These are phyloP conservation scores for Melierax canorus DNA, from an alignment of 2,113 vertebrate species.

Conservation along the genomic window DNA sequence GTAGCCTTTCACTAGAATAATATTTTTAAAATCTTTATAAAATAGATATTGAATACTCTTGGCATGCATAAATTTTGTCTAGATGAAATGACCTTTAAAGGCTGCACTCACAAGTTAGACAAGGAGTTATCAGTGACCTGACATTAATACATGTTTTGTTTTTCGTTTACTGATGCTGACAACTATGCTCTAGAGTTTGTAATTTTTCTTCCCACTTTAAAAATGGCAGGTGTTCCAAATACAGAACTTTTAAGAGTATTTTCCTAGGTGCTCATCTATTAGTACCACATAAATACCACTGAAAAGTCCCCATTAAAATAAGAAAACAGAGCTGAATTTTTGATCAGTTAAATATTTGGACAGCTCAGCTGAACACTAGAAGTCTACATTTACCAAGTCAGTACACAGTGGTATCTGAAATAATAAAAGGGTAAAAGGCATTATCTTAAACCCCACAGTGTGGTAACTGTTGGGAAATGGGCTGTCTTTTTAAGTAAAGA, in stretches of 20 bases:
- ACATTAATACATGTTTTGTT: neutral
- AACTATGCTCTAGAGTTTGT: neutral
- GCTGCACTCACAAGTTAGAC: neutral
- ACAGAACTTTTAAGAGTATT: neutral
- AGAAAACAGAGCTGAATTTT: neutral
- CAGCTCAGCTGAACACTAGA: neutral
- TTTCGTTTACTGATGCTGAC: neutral
- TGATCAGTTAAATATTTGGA: constrained; percentile 21
- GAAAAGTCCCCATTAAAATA: neutral
- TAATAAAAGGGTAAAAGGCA: constrained; percentile 22
- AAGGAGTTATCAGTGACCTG: neutral
- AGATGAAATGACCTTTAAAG: neutral
- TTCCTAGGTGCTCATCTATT: neutral
- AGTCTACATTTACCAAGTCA: neutral
- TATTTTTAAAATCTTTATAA: neutral
- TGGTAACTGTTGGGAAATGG: constrained; percentile 18
- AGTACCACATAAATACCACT: neutral
- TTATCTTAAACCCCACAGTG: neutral
- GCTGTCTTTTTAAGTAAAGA: neutral
- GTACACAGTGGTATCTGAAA: constrained; percentile 13
- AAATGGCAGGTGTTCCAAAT: neutral
- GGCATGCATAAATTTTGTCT: neutral
- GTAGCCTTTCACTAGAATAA: neutral
- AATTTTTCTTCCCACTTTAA: neutral
- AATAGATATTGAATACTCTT: neutral